Percentiles rank a stretch among this genome's conserved stretches.
phyloP scores from a whole-genome alignment of 2,797 vertebrate genomes.

The Enteromius thamalakanensis region DNA sequence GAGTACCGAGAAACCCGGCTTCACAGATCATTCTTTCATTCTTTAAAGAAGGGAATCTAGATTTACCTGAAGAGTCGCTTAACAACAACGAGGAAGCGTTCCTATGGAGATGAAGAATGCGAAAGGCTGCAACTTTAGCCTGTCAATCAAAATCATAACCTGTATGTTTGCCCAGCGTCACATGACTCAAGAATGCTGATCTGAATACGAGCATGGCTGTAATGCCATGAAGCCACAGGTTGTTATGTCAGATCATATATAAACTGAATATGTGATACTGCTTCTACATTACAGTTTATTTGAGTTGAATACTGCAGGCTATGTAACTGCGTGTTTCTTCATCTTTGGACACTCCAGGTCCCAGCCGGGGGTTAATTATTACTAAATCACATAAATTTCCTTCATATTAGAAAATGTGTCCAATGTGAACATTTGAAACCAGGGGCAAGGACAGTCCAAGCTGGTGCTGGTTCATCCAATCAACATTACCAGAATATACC shows the following conservation, averaged over 20 bases:
- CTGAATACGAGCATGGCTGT: not conserved
- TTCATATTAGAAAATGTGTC: not conserved
- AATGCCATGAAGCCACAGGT: not conserved
- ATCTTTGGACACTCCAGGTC: not conserved
- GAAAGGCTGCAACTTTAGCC: not conserved
- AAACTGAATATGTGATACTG: not conserved
- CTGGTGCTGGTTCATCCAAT: not conserved
- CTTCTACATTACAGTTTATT: not conserved
- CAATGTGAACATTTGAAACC: not conserved
- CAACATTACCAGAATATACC: not conserved
- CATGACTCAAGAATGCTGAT: not conserved
- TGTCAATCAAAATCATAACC: not conserved
- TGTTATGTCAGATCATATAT: not conserved
- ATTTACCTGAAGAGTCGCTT: conserved; percentile 12
- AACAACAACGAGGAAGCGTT: not conserved
- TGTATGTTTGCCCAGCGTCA: not conserved
- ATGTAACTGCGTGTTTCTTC: not conserved
- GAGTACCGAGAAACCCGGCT: not conserved
- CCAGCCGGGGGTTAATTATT: not conserved
- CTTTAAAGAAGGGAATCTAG: not conserved
- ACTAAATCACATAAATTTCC: not conserved
- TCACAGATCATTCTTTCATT: not conserved
- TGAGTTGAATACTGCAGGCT: not conserved
- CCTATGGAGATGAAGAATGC: not conserved
- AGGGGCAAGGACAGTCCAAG: not conserved